phyloP scores from a whole-genome alignment of 2,113 vertebrate species.

The Pterocles orientalis region DNA sequence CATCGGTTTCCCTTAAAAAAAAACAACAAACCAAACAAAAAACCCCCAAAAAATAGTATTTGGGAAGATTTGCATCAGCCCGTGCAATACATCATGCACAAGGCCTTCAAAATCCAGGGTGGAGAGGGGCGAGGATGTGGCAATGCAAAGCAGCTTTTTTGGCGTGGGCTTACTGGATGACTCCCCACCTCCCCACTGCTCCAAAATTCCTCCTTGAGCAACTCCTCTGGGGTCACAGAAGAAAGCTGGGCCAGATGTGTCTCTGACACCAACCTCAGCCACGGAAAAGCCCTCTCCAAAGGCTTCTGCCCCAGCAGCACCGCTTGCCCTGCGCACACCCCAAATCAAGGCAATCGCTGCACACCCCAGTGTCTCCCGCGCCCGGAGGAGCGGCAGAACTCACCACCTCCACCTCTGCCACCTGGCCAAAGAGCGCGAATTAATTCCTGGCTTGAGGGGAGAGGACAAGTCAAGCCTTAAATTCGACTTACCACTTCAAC shows the following conservation, averaged over 20 bases:
- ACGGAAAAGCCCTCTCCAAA: not conserved
- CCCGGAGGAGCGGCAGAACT: not conserved
- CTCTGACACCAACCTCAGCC: not conserved
- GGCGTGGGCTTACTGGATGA: accelerated
- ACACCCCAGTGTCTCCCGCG: not conserved
- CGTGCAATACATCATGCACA: not conserved
- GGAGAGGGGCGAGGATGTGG: not conserved
- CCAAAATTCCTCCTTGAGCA: not conserved
- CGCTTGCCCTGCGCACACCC: accelerated
- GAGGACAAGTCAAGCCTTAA: constrained; percentile 16
- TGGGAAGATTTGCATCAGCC: not conserved
- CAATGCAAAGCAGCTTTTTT: not conserved
- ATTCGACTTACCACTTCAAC: constrained; percentile 20
- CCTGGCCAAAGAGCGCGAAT: not conserved
- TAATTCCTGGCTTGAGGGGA: not conserved
- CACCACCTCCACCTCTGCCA: not conserved
- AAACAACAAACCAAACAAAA: not conserved
- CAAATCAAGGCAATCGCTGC: not conserved
- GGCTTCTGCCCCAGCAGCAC: not conserved
- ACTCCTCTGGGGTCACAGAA: not conserved
- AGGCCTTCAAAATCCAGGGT: not conserved
- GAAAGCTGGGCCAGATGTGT: not conserved
- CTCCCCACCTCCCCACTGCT: not conserved
- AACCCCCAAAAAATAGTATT: not conserved
- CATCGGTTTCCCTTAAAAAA: accelerated